Base-by-base conservation (phyloP, 2,113 vertebrate genomes). In the Lepus timidus region DNA sequence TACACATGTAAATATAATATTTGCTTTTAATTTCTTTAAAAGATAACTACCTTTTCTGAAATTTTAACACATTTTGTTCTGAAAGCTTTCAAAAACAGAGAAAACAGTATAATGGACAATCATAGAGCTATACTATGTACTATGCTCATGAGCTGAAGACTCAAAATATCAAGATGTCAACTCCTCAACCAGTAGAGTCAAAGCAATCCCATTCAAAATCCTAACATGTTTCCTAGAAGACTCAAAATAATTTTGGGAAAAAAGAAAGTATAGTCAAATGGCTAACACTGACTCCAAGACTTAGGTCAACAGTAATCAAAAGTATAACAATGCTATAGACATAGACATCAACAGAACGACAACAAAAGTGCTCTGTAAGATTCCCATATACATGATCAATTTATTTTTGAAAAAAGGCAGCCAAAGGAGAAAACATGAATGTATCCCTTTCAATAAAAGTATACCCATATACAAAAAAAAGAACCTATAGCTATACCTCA, bases 391-490 rank as follows among this genome's bases (percentile, higher is more conserved):
- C 20, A 79, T 16, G 39, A 31, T 82, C 23, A 51, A 95, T 9
- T 86, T n/a, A 83, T 55, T 95, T 71, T 39, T 65, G 44, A 95
- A 79, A 61, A 84, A 88, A 79, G 6, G 44, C n/a, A 89, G 10
- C 73, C 39, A 65, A 74, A 19, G 29, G n/a, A 17, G 23, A 74
- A 89, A 55, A 9, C 74, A 73, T 80, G 44, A 44, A 44, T 44
- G 44, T 44, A 64, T 71, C 4, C 3, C 33, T 67, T 67, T 74
- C 29, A 36, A 49, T 80, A 90, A 95, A 49, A 8, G 80, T 10
- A 7, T n/a, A 78, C 3, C 49, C 44, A 93, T 12, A 85, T 25
- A 16, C 10, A 80, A 89, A 80, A 83, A 81, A 79, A 52, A 22
- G 9, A 89, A 83, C 9, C 27, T 55, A 13, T 3, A 74, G 7